phyloP scores from a whole-genome alignment of 2,797 vertebrate species.

The Danio jaintianensis region DNA sequence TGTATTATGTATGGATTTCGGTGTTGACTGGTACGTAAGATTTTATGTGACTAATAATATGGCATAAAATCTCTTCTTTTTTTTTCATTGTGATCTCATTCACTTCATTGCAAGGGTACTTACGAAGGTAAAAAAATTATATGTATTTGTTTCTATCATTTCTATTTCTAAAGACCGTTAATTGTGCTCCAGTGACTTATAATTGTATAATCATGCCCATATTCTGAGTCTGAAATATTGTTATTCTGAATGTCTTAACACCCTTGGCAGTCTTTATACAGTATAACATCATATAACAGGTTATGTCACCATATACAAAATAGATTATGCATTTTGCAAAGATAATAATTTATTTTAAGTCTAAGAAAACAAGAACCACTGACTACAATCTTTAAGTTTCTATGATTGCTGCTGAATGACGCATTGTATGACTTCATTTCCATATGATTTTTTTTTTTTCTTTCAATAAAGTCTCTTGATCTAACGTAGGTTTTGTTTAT shows the following conservation, averaged over 20 bases:
- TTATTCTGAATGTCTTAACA: conserved; percentile 22
- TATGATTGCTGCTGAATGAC: no score
- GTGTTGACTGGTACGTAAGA: conserved; percentile 37
- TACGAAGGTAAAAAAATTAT: not conserved
- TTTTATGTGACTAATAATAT: not conserved
- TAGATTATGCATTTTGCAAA: not conserved
- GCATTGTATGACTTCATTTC: no score
- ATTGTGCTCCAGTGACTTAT: conserved; percentile 6
- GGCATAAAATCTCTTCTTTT: not conserved
- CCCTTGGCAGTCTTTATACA: conserved; percentile 3
- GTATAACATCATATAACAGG: not conserved
- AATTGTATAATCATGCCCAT: conserved; percentile 6
- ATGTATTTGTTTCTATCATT: conserved; percentile 6
- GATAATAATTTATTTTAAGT: not conserved
- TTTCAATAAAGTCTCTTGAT: no score
- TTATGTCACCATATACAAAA: not conserved
- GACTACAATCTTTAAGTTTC: no score
- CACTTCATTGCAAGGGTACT: conserved; percentile 7
- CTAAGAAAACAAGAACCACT: not conserved
- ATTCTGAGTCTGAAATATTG: conserved; percentile 1
- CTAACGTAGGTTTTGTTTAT: no score
- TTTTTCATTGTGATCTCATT: not conserved
- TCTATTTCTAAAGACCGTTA: not conserved
- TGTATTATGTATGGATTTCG: conserved; percentile 33
- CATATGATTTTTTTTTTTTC: no score